phyloP scores from a whole-genome alignment of 2,888 invertebrate genomes.

The Chaetoderma sp. region DNA sequence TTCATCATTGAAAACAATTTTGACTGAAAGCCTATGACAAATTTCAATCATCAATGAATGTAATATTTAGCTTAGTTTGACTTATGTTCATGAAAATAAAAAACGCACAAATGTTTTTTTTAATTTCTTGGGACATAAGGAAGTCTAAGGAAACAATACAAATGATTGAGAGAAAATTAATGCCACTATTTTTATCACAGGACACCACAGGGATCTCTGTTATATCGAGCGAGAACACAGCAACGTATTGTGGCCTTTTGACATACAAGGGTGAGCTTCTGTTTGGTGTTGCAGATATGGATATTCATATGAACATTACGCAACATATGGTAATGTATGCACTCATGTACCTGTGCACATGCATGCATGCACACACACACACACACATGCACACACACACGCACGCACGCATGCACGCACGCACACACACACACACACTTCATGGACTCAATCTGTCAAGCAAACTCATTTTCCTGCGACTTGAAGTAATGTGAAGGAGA shows the following conservation, averaged over 20 bases:
- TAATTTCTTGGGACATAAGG: too few species aligned
- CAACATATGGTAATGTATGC: conserved; percentile 69
- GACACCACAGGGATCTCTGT: conserved; percentile 51
- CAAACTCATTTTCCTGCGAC: too few species aligned
- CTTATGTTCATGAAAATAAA: neutral
- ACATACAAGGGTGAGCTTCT: conserved; percentile 82
- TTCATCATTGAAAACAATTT: too few species aligned
- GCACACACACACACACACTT: neutral
- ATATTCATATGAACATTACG: conserved; percentile 79
- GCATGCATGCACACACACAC: neutral
- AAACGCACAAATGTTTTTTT: neutral
- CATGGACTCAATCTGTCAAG: too few species aligned
- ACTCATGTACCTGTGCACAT: too few species aligned
- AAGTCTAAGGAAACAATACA: too few species aligned
- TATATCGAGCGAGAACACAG: conserved; percentile 71
- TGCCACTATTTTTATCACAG: too few species aligned
- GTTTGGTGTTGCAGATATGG: conserved; percentile 87
- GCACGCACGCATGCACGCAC: neutral
- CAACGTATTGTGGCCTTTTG: conserved; percentile 83
- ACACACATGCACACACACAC: neutral
- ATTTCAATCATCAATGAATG: too few species aligned
- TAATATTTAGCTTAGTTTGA: neutral
- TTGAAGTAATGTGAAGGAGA: too few species aligned
- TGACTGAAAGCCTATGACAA: too few species aligned
- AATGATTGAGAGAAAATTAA: too few species aligned